Conservation (phyloP, 2,888 invertebrate genomes). For the Drosophila yooni region DNA sequence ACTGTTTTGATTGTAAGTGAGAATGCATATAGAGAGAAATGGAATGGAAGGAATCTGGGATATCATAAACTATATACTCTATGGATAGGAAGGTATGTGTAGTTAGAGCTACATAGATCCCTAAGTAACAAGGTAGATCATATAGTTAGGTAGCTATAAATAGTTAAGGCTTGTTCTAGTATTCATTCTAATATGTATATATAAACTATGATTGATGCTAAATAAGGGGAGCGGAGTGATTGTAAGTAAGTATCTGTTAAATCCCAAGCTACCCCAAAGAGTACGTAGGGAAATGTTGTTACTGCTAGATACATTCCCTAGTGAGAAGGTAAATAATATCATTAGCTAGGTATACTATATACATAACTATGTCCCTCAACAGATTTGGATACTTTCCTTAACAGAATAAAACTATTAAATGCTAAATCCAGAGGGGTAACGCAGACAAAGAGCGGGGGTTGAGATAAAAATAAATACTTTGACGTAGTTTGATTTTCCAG, state of each 20-base stretch:
- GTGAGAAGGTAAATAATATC: neutral
- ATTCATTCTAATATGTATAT: neutral
- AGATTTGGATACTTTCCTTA: neutral
- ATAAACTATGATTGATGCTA: neutral
- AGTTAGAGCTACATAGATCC: too few relatives aligned
- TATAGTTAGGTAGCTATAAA: too few relatives aligned
- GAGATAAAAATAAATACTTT: neutral
- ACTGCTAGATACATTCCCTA: neutral
- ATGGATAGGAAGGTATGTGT: too few relatives aligned
- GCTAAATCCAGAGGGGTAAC: neutral
- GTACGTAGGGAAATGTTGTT: neutral
- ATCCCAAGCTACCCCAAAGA: neutral
- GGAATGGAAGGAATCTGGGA: neutral
- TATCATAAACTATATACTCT: too few relatives aligned
- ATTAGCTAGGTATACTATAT: neutral
- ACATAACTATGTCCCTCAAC: neutral
- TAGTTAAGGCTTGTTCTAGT: neutral
- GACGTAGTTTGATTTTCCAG: neutral
- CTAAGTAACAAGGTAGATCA: neutral
- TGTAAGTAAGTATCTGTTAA: neutral
- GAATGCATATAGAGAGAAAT: neutral
- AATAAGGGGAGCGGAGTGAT: neutral
- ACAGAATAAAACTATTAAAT: neutral
- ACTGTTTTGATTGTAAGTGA: neutral
- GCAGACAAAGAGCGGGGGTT: neutral